Evolutionary conservation across 1,140 invertebrate species (phyloP), one percentile per base, ranked within the genome.

Genomic region (Battus philenor): DNA sequence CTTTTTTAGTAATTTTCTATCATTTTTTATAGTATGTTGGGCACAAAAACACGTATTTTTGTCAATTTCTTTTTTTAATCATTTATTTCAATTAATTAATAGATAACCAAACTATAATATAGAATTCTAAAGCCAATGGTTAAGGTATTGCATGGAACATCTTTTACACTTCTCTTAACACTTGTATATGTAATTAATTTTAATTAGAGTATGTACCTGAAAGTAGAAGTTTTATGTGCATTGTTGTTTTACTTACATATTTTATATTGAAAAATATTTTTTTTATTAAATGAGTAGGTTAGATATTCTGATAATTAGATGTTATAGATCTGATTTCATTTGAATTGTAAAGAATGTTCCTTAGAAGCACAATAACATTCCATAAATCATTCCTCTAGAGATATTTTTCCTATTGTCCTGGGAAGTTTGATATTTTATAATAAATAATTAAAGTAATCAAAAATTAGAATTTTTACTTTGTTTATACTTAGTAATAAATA

Each of bases 181-280:
- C n/a, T n/a, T n/a, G n/a, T n/a, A n/a, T n/a, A n/a, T n/a, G n/a
- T n/a, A n/a, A n/a, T n/a, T n/a, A n/a, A n/a, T 20, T 3, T 6
- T 2, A 30, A 30, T 41, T 17, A 15, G 38, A 26, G 29, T 17
- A 13, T 16, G 38, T 41, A 41, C 38, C 38, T 41, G 38, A 29
- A 41, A 41, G 16, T 29, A 29, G 15, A 41, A 13, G 20, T 29
- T 41, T 41, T 41, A 41, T 36, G 33, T 36, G 33, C 33, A 36
- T 41, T 41, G 38, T 41, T 41, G 38, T 46, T 51, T 16, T 51
- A 41, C 44, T 39, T 12, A 44, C 29, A 46, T 51, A 33, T 31
- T 51, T 51, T 39, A 30, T 51, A 32, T 10, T 17, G n/a, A 24
- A 36, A 18, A 29, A 31, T 33, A 33, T 32, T 46, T 38, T 51